Evolutionary conservation across 1,140 invertebrate species (phyloP).

Genomic region (Neodiprion fabricii): DNA sequence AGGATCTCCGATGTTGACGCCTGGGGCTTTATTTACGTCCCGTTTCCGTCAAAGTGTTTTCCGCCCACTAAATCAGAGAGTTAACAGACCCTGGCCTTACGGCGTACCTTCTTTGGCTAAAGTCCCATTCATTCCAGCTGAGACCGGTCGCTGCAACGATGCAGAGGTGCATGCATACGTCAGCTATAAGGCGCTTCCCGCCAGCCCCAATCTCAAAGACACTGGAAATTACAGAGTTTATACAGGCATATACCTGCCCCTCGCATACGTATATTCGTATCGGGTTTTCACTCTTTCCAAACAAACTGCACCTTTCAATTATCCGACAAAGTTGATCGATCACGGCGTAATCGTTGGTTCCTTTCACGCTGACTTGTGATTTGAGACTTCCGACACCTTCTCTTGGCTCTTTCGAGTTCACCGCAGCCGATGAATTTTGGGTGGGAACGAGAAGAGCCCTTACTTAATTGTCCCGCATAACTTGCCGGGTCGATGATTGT

Average conservation of each 20-base stretch:
- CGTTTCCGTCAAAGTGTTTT: slow-evolving; percentile 13
- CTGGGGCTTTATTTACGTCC: slow-evolving; percentile 13
- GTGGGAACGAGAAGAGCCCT: not conserved
- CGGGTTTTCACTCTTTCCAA: not conserved
- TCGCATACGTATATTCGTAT: no score
- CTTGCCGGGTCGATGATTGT: no score
- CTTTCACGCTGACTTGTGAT: not conserved
- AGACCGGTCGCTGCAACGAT: no score
- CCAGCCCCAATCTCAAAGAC: not conserved
- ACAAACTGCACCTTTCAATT: not conserved
- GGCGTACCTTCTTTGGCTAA: not conserved
- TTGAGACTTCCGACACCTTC: not conserved
- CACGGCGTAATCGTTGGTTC: not conserved
- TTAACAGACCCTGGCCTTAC: not conserved
- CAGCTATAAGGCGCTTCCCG: not conserved
- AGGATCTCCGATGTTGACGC: slow-evolving; percentile 14
- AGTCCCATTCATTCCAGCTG: not conserved
- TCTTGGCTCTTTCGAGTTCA: not conserved
- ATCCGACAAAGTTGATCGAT: not conserved
- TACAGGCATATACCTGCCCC: no score
- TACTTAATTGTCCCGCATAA: no score
- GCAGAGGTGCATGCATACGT: no score
- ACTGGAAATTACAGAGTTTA: not conserved
- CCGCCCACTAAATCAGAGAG: slow-evolving; percentile 16
- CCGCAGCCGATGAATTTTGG: not conserved